These are phyloP conservation scores for human (Homo sapiens) DNA, from an alignment of 2,113 vertebrate genomes.

Conservation along the genomic window DNA sequence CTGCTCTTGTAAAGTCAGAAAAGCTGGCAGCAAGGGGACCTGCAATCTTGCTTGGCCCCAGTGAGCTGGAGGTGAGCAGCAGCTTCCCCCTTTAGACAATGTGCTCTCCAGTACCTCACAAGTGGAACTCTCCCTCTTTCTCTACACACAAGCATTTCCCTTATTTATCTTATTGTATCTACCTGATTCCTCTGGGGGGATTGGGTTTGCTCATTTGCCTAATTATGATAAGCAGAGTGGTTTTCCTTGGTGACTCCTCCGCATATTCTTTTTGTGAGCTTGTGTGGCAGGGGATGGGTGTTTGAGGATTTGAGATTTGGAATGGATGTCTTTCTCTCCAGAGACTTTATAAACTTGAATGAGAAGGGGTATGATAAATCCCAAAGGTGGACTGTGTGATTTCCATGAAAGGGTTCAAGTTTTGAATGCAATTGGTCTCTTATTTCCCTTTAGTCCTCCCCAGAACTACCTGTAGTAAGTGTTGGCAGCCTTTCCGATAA, in stretches of 20 bases:
- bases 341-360: background rate
- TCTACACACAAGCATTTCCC: background rate
- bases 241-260: background rate
- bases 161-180: background rate
- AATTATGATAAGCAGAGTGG: background rate
- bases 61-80: background rate
- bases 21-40: background rate
- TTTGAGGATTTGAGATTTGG: background rate
- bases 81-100: background rate
- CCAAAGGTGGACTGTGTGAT: background rate
- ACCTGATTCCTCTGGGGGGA: background rate
- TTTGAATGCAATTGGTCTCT: background rate
- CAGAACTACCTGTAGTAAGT: background rate
- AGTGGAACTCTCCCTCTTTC: background rate
- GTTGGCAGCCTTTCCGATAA: background rate
- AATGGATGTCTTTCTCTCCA: background rate
- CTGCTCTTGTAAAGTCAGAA: background rate
- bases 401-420: background rate
- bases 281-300: background rate
- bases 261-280: background rate
- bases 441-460: background rate
- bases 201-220: background rate
- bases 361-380: background rate
- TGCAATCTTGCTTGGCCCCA: background rate
- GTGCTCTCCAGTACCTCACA: background rate